A percentile compares a stretch with the other conserved stretches of the same genome.
phyloP scores from a whole-genome alignment of 2,113 vertebrate genomes.

The Himantopus leucocephalus region DNA sequence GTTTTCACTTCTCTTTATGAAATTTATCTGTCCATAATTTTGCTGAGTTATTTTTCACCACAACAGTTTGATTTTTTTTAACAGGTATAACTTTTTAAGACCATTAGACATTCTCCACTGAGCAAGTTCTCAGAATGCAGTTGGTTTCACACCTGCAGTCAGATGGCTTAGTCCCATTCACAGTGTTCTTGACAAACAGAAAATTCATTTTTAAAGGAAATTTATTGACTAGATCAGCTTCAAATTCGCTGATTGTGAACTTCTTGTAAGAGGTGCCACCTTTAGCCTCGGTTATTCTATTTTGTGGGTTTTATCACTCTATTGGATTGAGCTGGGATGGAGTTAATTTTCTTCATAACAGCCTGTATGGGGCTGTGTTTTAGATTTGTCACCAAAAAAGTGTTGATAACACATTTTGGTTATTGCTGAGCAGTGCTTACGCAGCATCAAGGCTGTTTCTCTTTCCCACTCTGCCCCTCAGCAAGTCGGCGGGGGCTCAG shows the following conservation, averaged over 20 bases:
- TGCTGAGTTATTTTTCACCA: background rate
- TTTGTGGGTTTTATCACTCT: background rate
- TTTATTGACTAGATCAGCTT: background rate
- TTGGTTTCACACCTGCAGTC: background rate
- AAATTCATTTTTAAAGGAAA: background rate
- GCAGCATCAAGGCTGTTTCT: background rate
- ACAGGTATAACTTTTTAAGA: background rate
- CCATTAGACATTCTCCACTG: background rate
- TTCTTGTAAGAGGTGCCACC: background rate
- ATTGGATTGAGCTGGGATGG: fast-evolving
- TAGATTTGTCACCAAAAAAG: background rate
- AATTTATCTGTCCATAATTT: background rate
- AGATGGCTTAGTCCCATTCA: background rate
- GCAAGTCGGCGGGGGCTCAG: fast-evolving
- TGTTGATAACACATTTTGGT: background rate
- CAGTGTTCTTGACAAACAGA: background rate
- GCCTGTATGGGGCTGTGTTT: background rate
- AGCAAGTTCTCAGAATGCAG: background rate
- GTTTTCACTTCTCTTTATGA: background rate
- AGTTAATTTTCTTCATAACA: background rate
- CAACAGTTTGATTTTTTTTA: background rate
- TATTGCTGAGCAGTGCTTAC: background rate
- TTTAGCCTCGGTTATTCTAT: background rate
- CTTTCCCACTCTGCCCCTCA: background rate
- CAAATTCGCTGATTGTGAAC: background rate